Evolutionary conservation across 2,113 vertebrate species (phyloP).

Genomic region (cat (Felis catus)): DNA sequence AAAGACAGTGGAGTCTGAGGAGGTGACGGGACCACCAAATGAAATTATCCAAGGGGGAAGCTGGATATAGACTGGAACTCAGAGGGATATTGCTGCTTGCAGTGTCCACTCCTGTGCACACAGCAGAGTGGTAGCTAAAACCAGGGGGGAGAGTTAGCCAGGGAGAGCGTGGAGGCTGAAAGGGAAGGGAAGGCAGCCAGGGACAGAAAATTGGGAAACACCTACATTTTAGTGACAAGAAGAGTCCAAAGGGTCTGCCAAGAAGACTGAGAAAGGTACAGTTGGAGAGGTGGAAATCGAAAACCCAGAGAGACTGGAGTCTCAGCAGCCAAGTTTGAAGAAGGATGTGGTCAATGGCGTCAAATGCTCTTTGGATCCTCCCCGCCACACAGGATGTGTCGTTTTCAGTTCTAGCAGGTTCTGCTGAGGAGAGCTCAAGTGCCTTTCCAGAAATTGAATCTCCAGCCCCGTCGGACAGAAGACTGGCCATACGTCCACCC

Average conservation of each 20-base stretch:
- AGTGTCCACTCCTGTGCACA: accelerated
- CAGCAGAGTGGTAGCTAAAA: neutral
- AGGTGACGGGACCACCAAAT: neutral
- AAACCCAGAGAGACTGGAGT: neutral
- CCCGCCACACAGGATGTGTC: neutral
- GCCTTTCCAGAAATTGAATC: neutral
- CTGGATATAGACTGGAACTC: neutral
- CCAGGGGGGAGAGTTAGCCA: neutral
- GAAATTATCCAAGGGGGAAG: neutral
- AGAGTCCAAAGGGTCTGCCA: neutral
- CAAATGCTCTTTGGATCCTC: neutral
- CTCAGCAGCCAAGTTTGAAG: neutral
- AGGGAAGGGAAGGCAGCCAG: neutral
- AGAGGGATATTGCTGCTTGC: accelerated
- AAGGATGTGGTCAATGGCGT: neutral
- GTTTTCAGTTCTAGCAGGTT: neutral
- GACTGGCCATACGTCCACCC: neutral
- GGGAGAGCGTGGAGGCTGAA: neutral
- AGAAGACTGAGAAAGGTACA: neutral
- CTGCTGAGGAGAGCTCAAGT: neutral
- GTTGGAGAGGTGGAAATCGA: neutral
- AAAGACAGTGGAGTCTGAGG: neutral
- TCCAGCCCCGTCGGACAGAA: neutral
- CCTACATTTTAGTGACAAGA: neutral
- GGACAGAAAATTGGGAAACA: neutral